These are phyloP conservation scores for Bradynema listronoti DNA, from an alignment of 1,140 invertebrate species.

Conservation along the genomic window DNA sequence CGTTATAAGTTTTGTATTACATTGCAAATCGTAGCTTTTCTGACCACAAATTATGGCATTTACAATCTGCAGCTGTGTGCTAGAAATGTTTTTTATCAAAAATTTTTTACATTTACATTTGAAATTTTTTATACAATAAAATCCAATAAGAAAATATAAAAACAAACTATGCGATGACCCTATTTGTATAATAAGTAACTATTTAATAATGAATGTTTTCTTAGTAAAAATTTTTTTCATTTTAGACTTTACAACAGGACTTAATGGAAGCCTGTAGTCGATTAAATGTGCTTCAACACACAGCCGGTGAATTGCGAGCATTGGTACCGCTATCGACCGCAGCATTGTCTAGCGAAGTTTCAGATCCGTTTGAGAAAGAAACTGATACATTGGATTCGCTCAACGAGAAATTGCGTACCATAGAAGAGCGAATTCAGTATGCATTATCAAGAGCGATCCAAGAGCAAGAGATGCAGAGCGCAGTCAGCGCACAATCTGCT, in stretches of 20 bases:
- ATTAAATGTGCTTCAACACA: slow-evolving; percentile 23
- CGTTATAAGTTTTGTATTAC: too few relatives aligned
- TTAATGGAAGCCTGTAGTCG: slow-evolving; percentile 37
- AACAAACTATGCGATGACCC: too few relatives aligned
- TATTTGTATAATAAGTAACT: not conserved
- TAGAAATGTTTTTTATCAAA: too few relatives aligned
- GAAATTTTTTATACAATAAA: too few relatives aligned
- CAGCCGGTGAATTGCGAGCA: slow-evolving; percentile 31
- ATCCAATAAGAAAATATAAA: too few relatives aligned
- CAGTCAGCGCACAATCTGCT: not conserved
- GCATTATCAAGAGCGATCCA: slow-evolving; percentile 23
- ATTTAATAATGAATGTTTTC: not conserved
- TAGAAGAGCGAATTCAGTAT: slow-evolving; percentile 29
- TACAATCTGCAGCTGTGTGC: too few relatives aligned
- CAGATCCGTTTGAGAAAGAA: not conserved
- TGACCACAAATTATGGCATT: too few relatives aligned
- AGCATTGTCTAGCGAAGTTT: slow-evolving; percentile 4
- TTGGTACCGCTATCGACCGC: slow-evolving; percentile 20
- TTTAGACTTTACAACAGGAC: slow-evolving; percentile 34
- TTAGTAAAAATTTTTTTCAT: not conserved
- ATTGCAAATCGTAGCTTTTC: too few relatives aligned
- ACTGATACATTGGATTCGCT: slow-evolving; percentile 25
- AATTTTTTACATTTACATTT: too few relatives aligned
- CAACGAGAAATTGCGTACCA: slow-evolving; percentile 23
- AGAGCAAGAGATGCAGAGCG: not conserved